phyloP scores from a whole-genome alignment of 2,113 vertebrate species.

The Corythornis vintsioides region DNA sequence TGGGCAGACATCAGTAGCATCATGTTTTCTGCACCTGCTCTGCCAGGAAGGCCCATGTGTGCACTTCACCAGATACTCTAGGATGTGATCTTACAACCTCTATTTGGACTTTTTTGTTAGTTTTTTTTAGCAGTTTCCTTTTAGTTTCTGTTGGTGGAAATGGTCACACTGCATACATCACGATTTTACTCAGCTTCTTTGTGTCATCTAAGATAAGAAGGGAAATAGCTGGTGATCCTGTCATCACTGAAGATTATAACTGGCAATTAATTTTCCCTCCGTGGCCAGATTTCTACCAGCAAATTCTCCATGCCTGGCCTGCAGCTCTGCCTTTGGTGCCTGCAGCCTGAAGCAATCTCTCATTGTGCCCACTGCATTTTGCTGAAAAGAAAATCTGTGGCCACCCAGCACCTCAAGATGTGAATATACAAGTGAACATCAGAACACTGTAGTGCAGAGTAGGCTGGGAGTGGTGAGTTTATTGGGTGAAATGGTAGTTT shows the following conservation, averaged over 20 bases:
- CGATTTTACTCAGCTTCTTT: background rate
- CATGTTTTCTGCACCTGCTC: background rate
- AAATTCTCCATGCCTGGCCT: slow-evolving; percentile 40
- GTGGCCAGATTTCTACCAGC: slow-evolving; percentile 34
- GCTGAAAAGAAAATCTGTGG: slow-evolving; percentile 21
- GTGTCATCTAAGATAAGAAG: background rate
- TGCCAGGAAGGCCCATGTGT: background rate
- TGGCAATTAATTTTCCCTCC: slow-evolving; percentile 51
- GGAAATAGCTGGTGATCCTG: background rate
- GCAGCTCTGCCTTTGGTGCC: slow-evolving; percentile 38
- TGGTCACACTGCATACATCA: background rate
- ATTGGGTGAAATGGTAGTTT: background rate
- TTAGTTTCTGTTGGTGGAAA: background rate
- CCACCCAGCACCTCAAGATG: background rate
- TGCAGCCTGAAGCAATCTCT: slow-evolving; percentile 37
- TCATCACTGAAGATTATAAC: slow-evolving; percentile 30
- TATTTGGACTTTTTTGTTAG: background rate
- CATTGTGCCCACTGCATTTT: background rate
- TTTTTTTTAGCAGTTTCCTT: background rate
- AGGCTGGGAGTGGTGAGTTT: background rate
- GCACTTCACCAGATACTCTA: background rate
- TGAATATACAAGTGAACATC: background rate
- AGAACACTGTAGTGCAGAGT: background rate
- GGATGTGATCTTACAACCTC: background rate
- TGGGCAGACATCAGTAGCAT: background rate